Conservation (phyloP, 2,888 invertebrate genomes). For the Lithophane leautieri region DNA sequence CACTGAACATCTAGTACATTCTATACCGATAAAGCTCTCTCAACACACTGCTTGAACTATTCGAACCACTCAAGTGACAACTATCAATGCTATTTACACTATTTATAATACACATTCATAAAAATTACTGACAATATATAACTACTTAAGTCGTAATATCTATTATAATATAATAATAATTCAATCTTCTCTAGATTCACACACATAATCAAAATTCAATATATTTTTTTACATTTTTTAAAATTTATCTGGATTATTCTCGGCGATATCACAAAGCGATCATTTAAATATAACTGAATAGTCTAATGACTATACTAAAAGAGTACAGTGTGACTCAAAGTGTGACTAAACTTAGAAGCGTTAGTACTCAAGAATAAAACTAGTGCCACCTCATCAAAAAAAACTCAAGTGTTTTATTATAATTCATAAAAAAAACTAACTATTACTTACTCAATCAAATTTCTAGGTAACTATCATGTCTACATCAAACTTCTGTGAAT, state of each 20-base stretch:
- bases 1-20: conserved; percentile 64
- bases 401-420: conserved; percentile 56
- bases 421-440: conserved; percentile 56
- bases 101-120: conserved; percentile 77
- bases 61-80: conserved; percentile 69
- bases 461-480: conserved; percentile 65
- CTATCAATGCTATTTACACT: conserved; percentile 74
- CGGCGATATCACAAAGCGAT: conserved; percentile 85
- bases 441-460: conserved; percentile 58
- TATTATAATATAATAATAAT: conserved; percentile 58
- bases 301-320: conserved; percentile 77
- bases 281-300: conserved; percentile 80
- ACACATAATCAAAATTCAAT: conserved; percentile 60
- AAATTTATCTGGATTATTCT: conserved; percentile 68
- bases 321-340: conserved; percentile 63
- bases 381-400: conserved; percentile 52
- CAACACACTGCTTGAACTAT: conserved; percentile 75
- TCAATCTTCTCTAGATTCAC: conserved; percentile 69
- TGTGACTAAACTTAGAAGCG: conserved; percentile 52
- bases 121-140: conserved; percentile 63
- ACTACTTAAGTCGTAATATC: conserved; percentile 62
- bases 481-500: conserved; percentile 56
- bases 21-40: conserved; percentile 80
- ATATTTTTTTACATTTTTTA: conserved; percentile 69
- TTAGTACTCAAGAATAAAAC: conserved; percentile 59